phyloP scores from a whole-genome alignment of 2,888 invertebrate genomes.

The Cheilosia scutellata region DNA sequence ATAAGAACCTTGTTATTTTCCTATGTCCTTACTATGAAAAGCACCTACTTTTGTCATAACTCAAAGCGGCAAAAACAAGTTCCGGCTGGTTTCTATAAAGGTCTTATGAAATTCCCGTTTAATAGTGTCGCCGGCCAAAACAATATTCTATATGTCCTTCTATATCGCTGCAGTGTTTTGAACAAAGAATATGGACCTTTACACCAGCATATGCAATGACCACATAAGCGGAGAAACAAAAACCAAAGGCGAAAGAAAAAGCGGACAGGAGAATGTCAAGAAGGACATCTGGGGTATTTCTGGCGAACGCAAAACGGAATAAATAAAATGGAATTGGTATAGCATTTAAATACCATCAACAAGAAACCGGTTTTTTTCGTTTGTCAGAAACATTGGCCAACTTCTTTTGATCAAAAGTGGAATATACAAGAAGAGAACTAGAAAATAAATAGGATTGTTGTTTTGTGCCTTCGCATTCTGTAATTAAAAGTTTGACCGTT shows the following conservation, averaged over 20 bases:
- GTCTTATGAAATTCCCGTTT: constrained; percentile 32
- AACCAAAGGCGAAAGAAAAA: constrained; percentile 23
- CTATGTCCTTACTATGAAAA: background rate
- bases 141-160: background rate
- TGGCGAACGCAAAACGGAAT: constrained; percentile 6
- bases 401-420: background rate
- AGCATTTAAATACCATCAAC: background rate
- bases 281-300: constrained; percentile 53
- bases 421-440: background rate
- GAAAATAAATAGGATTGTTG: background rate
- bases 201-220: constrained; percentile 39
- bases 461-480: background rate
- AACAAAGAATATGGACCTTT: background rate
- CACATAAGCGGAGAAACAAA: constrained; percentile 24
- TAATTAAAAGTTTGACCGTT: background rate
- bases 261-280: constrained; percentile 35
- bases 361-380: constrained; percentile 20
- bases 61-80: constrained; percentile 34
- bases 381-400: background rate
- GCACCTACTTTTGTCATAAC: constrained; percentile 23
- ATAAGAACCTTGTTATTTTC: background rate
- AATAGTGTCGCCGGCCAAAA: constrained; percentile 28
- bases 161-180: constrained; percentile 2
- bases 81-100: constrained; percentile 49
- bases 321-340: background rate